Percentiles rank a stretch among this genome's conserved stretches.
Conservation (phyloP, 2,113 vertebrate species). For the Syngnathus scovelli region DNA sequence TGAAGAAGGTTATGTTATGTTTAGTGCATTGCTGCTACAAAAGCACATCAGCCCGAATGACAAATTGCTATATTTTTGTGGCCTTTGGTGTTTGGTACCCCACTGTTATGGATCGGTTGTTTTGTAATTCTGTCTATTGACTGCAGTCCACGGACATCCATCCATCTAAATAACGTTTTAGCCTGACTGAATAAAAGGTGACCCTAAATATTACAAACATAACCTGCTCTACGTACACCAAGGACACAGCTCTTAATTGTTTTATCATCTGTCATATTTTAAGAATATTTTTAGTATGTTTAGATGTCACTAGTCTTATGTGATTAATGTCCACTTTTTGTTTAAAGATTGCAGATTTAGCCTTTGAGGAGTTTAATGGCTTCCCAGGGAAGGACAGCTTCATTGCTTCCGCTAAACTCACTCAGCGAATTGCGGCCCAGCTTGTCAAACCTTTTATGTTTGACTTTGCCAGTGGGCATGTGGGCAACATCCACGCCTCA, state of each 20-base stretch:
- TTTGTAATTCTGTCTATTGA: not conserved
- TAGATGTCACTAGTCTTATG: not conserved
- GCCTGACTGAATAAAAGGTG: not conserved
- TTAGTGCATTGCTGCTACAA: not conserved
- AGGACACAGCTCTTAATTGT: not conserved
- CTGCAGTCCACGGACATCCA: not conserved
- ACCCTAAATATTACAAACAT: not conserved
- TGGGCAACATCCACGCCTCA: constrained; percentile 54
- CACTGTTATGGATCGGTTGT: not conserved
- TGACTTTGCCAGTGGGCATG: constrained; percentile 54
- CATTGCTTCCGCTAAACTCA: constrained; percentile 44
- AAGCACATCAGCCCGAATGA: not conserved
- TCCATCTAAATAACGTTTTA: not conserved
- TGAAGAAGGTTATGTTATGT: not conserved
- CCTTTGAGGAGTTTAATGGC: constrained; percentile 70
- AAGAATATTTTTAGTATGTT: not conserved
- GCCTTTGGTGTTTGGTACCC: not conserved
- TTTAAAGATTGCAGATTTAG: constrained; percentile 52
- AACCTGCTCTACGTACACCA: not conserved
- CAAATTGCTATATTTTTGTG: not conserved
- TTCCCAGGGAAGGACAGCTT: constrained; percentile 50
- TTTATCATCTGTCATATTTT: not conserved
- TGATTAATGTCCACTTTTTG: not conserved
- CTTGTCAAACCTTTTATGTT: constrained; percentile 65
- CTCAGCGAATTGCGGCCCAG: constrained; percentile 46